Conservation (phyloP, 1,140 invertebrate genomes). For the Aphidius ervi region DNA sequence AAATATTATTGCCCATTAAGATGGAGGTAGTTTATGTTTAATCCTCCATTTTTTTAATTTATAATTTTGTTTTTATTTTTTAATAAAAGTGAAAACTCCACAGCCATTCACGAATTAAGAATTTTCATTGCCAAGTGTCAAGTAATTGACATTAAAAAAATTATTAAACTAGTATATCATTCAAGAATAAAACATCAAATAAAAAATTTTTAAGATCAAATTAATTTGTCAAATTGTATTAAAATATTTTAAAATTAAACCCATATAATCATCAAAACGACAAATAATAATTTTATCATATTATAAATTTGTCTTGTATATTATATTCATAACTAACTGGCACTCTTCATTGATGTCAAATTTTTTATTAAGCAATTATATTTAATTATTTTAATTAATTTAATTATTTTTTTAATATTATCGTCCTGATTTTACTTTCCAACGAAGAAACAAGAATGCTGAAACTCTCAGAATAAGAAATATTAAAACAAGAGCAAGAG, state of each 20-base stretch:
- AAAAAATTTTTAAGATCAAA: too few species aligned
- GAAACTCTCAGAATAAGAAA: conserved; percentile 82
- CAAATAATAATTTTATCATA: too few species aligned
- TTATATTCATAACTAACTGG: too few species aligned
- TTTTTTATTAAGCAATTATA: too few species aligned
- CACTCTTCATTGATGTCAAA: too few species aligned
- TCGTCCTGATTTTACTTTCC: conserved; percentile 75
- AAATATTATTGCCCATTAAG: too few species aligned
- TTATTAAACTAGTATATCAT: not conserved
- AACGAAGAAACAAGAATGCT: conserved; percentile 87
- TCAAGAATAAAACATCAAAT: not conserved
- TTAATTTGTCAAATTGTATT: too few species aligned
- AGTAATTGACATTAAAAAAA: not conserved
- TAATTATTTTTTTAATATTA: conserved; percentile 44
- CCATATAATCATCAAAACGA: too few species aligned
- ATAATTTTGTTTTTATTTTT: conserved; percentile 1
- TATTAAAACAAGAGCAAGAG: conserved; percentile 79
- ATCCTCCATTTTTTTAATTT: not conserved
- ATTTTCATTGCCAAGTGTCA: not conserved
- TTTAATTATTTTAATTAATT: too few species aligned
- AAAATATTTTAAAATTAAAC: too few species aligned
- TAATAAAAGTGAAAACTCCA: not conserved
- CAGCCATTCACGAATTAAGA: conserved; percentile 19
- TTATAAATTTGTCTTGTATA: too few species aligned
- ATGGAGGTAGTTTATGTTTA: too few species aligned